These are phyloP conservation scores for Boulengeromyrus knoepffleri DNA, from an alignment of 2,113 vertebrate genomes.

Conservation along the genomic window DNA sequence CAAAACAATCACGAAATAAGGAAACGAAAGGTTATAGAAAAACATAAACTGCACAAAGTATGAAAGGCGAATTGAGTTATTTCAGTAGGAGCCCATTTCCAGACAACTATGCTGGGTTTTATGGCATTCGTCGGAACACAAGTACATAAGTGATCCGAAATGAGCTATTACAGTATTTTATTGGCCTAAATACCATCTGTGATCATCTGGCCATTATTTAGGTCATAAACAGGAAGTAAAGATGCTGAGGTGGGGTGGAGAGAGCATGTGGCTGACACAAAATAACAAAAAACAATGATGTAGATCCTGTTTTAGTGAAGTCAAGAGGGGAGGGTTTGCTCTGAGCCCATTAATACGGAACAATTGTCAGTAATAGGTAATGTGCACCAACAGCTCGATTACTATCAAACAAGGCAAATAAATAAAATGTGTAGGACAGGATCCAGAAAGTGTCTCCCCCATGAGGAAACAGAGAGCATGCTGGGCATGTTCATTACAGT, in stretches of 20 bases:
- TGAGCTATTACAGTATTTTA: not conserved
- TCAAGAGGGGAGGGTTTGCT: not conserved
- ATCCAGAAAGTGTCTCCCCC: not conserved
- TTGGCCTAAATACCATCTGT: not conserved
- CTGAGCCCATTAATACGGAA: too few relatives aligned
- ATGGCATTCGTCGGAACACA: not conserved
- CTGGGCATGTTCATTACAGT: not conserved
- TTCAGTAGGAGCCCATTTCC: not conserved
- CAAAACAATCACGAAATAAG: not conserved
- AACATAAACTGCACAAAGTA: not conserved
- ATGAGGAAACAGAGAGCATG: not conserved
- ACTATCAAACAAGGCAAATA: not conserved
- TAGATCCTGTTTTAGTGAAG: not conserved
- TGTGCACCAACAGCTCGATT: not conserved
- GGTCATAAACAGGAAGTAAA: slow-evolving; percentile 6
- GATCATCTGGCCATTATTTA: slow-evolving; percentile 5
- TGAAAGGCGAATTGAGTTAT: not conserved
- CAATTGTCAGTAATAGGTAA: not conserved
- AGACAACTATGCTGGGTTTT: not conserved
- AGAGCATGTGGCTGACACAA: not conserved
- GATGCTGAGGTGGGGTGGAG: not conserved
- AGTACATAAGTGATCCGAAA: not conserved
- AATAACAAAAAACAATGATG: not conserved
- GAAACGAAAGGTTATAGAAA: not conserved
- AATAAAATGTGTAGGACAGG: not conserved